Evolutionary conservation across 2,797 vertebrate species (phyloP), one percentile per base, ranked within the genome.

Genomic region (Labeo calbasu): DNA sequence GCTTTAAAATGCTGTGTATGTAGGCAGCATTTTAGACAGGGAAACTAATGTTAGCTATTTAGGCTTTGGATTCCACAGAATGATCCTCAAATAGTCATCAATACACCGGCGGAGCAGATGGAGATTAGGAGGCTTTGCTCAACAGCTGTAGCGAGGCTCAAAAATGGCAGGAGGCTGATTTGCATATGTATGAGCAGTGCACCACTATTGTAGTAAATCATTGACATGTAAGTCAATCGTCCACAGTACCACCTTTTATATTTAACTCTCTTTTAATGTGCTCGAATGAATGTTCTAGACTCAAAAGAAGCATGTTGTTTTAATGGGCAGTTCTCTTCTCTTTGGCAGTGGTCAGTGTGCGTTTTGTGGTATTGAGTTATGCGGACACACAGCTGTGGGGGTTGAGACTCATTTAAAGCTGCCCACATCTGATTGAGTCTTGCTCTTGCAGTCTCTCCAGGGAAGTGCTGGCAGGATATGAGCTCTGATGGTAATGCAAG

Each of bases 401-500:
- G 78, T 73, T 81, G 65, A 43, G 23, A 19, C 55, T 68, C 43
- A 9, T 76, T 86, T 84, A 63, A 85, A 79, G 65, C 55, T 63
- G 55, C 65, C 78, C 51, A 46, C 51, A 80, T 72, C 71, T 78
- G 57, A 77, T 25, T 61, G 76, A 36, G 43, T 57, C 66, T 61
- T 51, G 73, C 48, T 78, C 46, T 55, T 71, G 40, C 23, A 21
- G 46, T 79, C 59, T 83, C 85, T 79, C 81, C 19, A 6, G 81
- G 87, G 81, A 78, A 13, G 7, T 11, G 71, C 80, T 55, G 14
- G 71, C 65, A 85, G 83, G 87, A 77, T 78, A 72, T 50, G 70
- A 68, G 63, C 84, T 83, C 68, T 84, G 79, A 84, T 71, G 80
- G 21, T 79, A 82, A 86, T 88, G 68, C 8, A 43, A 40, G 51